A percentile compares a stretch with the other conserved stretches of the same genome.
These are phyloP conservation scores for Chaenodraco wilsoni DNA, from an alignment of 2,797 vertebrate genomes.

Conservation along the genomic window DNA sequence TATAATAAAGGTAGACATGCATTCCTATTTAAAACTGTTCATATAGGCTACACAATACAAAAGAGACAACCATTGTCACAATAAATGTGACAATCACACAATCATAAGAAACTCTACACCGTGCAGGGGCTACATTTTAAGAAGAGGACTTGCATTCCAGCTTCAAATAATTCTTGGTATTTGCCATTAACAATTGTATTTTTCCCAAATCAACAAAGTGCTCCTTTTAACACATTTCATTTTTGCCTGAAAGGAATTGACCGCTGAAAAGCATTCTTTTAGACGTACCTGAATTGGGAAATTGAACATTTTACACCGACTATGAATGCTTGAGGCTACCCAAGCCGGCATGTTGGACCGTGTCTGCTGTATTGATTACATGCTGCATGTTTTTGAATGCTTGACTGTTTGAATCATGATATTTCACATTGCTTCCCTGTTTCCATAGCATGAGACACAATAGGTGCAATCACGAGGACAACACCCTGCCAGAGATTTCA, in stretches of 20 bases:
- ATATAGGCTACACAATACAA: not conserved
- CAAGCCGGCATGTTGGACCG: constrained; percentile 10
- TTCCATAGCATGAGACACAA: constrained; percentile 64
- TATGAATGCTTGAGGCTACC: constrained; percentile 34
- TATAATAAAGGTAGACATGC: constrained; percentile 4
- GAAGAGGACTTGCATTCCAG: constrained; percentile 8
- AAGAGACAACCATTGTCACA: constrained; percentile 14
- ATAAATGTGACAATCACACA: constrained; percentile 19
- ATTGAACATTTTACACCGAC: constrained; percentile 40
- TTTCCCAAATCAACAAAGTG: constrained; percentile 52
- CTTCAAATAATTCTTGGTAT: constrained; percentile 20
- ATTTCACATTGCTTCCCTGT: constrained; percentile 43
- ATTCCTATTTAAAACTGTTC: not conserved
- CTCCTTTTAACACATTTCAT: constrained; percentile 41
- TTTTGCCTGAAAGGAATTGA: constrained; percentile 36
- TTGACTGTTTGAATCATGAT: constrained; percentile 33
- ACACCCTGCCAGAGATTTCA: constrained; percentile 45
- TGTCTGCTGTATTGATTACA: constrained; percentile 47
- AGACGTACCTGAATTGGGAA: constrained; percentile 47
- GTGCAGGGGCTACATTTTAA: constrained; percentile 3
- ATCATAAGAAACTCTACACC: constrained; percentile 2
- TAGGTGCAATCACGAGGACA: constrained; percentile 71
- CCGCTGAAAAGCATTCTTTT: constrained; percentile 31
- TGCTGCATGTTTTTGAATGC: constrained; percentile 38
- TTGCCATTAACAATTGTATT: constrained; percentile 33